Evolutionary conservation across 2,888 invertebrate species (phyloP).

Genomic region (Podabrus alpinus): DNA sequence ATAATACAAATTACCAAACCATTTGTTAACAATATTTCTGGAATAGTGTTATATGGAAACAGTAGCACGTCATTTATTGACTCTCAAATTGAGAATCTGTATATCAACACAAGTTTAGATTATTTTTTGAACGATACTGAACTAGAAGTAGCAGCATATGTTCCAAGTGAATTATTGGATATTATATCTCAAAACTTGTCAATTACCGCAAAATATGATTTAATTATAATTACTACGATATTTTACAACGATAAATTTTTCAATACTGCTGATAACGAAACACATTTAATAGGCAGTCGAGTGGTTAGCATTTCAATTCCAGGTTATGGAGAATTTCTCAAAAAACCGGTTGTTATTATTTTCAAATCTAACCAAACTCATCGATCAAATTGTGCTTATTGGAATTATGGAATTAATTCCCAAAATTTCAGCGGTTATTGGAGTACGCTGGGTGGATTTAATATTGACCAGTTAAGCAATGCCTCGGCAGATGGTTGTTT

Average conservation of each 20-base stretch:
- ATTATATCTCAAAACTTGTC: conserved; percentile 30
- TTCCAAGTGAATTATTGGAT: conserved; percentile 42
- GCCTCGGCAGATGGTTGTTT: conserved; percentile 38
- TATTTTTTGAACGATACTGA: conserved; percentile 40
- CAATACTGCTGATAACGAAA: conserved; percentile 37
- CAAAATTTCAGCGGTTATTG: conserved; percentile 56
- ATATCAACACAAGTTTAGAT: conserved; percentile 55
- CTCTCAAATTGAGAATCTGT: conserved; percentile 54
- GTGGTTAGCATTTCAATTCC: conserved; percentile 66
- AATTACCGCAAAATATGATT: conserved; percentile 26
- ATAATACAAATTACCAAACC: conserved; percentile 61
- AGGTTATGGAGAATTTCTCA: conserved; percentile 60
- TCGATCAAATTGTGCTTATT: conserved; percentile 58
- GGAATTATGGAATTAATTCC: conserved; percentile 57
- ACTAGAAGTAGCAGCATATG: conserved; percentile 44
- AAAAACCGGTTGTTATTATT: conserved; percentile 61
- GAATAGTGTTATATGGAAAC: conserved; percentile 54
- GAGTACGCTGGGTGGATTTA: conserved; percentile 61
- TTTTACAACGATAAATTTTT: conserved; percentile 49
- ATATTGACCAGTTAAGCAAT: conserved; percentile 46
- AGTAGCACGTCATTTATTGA: conserved; percentile 48
- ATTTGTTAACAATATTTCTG: conserved; percentile 57
- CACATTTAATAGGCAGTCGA: conserved; percentile 51
- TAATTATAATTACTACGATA: conserved; percentile 42
- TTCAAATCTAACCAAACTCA: conserved; percentile 51